These are phyloP conservation scores for Cydia fagiglandana DNA, from an alignment of 1,140 invertebrate genomes.

Conservation along the genomic window DNA sequence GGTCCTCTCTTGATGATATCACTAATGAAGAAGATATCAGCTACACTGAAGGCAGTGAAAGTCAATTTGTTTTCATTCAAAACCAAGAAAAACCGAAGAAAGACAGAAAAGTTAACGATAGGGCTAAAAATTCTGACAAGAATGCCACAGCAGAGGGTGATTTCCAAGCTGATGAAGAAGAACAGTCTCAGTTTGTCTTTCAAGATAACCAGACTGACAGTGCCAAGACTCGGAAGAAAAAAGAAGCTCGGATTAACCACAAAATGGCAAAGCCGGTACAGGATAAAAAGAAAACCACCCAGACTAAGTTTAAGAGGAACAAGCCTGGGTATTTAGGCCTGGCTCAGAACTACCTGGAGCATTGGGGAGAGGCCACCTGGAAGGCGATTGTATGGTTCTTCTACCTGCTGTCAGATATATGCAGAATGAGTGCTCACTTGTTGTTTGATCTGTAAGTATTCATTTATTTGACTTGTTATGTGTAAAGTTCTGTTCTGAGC, in stretches of 20 bases:
- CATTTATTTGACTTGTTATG: slow-evolving; percentile 24
- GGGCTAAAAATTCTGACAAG: slow-evolving; percentile 57
- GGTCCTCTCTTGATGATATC: slow-evolving; percentile 81
- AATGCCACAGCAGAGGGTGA: slow-evolving; percentile 49
- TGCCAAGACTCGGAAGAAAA: slow-evolving; percentile 71
- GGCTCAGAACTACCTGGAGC: slow-evolving; percentile 81
- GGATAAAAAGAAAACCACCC: slow-evolving; percentile 73
- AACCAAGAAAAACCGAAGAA: slow-evolving; percentile 69
- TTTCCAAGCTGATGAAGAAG: slow-evolving; percentile 52
- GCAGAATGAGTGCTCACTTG: slow-evolving; percentile 87
- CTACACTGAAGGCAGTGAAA: slow-evolving; percentile 61
- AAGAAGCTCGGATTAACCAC: slow-evolving; percentile 66
- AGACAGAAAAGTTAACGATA: slow-evolving; percentile 60
- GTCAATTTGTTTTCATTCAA: slow-evolving; percentile 73
- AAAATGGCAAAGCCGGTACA: slow-evolving; percentile 75
- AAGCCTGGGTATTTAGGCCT: slow-evolving; percentile 72
- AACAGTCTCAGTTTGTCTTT: slow-evolving; percentile 56
- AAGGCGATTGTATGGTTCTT: slow-evolving; percentile 87
- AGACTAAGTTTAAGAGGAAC: slow-evolving; percentile 68
- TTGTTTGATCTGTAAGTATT: slow-evolving; percentile 86
- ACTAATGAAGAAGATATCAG: slow-evolving; percentile 70
- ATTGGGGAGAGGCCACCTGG: slow-evolving; percentile 84
- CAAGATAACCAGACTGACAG: slow-evolving; percentile 65
- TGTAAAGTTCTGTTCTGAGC: too few relatives aligned
- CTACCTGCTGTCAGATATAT: slow-evolving; percentile 88